Base-by-base conservation (phyloP, 2,888 invertebrate species). In the Spodoptera picta region DNA sequence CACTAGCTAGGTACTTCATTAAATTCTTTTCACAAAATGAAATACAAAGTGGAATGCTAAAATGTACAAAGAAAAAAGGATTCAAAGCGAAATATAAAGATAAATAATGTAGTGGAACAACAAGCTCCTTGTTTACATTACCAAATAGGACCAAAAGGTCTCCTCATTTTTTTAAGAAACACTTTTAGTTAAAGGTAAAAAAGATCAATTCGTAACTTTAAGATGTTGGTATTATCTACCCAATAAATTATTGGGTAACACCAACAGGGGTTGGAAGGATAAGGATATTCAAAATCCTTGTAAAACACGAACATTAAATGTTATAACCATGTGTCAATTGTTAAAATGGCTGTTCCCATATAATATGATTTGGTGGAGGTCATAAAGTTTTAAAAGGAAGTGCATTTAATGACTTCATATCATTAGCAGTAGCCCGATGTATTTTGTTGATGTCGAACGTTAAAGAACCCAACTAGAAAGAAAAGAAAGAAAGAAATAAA, bases 91-190 rank as follows among this genome's bases (percentile, higher is more conserved):
- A 47, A 56, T 41, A 46, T n/a, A 60, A 62, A 56, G 9, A 12
- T 12, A 47, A 44, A 56, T 24, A 51, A 52, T 69, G 44, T 31
- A 12, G 41, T 64, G 19, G 42, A 63, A 69, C 49, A 63, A 69
- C 49, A 63, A 55, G 36, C 24, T 45, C 27, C 31, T 19, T 52
- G 52, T 57, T 57, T 45, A 57, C 56, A 51, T 64, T 19, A 43
- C 36, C 24, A 24, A 64, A 70, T 48, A 24, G 48, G 43, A 45
- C 31, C 64, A 52, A 36, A 52, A n/a, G 45, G 43, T 48, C n/a
- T 12, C n/a, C 24, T 27, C 54, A 50, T 46, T 44, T 68, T 23
- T 45, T 47, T 45, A 1, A 7, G 23, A 64, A 58, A 24, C 19
- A 6, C 46, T 43, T 12, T 50, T 46, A 46, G 49, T 43, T 45